Conservation (phyloP, 2,113 vertebrate species). For the Cinclus mexicanus region DNA sequence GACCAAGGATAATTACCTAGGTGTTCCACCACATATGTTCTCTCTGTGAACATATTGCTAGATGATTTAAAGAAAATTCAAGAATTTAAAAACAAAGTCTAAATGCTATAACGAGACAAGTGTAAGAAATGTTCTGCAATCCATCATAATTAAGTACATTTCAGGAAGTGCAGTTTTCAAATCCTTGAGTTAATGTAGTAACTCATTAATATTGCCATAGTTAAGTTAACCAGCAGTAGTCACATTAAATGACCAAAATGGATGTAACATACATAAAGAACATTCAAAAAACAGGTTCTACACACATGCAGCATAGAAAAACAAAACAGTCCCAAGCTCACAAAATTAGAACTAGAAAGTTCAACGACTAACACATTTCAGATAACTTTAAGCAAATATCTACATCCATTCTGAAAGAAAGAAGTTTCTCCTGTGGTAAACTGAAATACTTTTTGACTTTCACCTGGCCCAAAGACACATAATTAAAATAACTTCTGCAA, state of each 20-base stretch:
- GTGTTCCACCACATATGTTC: background rate
- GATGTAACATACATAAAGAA: conserved; percentile 47
- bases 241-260: conserved; percentile 24
- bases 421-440: conserved; percentile 57
- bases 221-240: background rate
- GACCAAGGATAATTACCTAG: background rate
- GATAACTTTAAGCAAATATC: conserved; percentile 61
- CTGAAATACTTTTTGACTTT: conserved; percentile 14
- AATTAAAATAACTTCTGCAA: background rate
- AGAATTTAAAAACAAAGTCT: background rate
- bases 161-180: conserved; percentile 64
- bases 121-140: conserved; percentile 40
- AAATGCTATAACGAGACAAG: background rate
- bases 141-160: conserved; percentile 31
- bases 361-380: conserved; percentile 30
- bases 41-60: background rate
- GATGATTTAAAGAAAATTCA: background rate
- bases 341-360: conserved; percentile 45
- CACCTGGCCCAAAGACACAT: background rate
- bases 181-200: conserved; percentile 17
- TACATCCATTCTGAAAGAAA: conserved; percentile 65
- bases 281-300: conserved; percentile 48
- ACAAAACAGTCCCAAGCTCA: conserved; percentile 35
- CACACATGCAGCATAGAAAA: conserved; percentile 62
- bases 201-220: conserved; percentile 6